Evolutionary conservation across 2,888 invertebrate genomes (phyloP).

Genomic region (Axea sp.): DNA sequence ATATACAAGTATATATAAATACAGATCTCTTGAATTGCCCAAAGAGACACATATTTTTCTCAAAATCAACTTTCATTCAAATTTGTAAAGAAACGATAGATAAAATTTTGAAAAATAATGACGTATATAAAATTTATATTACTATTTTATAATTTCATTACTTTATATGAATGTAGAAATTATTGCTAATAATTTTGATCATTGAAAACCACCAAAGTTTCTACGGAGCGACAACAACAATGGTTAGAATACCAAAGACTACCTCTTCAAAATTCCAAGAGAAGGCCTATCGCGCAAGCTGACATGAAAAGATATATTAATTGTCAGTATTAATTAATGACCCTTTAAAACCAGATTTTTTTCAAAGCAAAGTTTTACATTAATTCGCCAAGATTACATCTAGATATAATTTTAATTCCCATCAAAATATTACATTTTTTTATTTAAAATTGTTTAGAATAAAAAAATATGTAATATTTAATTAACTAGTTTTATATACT

Average conservation of each 20-base stretch:
- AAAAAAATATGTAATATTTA: too few species aligned
- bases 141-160: too few species aligned
- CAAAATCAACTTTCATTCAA: constrained; percentile 46
- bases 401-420: too few species aligned
- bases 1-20: constrained; percentile 20
- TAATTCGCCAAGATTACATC: too few species aligned
- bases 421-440: too few species aligned
- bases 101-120: constrained; percentile 64
- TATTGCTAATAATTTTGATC: constrained; percentile 8
- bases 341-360: not conserved
- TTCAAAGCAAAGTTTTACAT: too few species aligned
- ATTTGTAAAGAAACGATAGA: constrained; percentile 69
- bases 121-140: not conserved
- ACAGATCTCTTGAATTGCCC: not conserved
- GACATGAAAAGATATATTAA: constrained; percentile 77
- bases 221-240: constrained; percentile 77
- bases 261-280: constrained; percentile 78
- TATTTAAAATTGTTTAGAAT: too few species aligned
- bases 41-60: constrained; percentile 56
- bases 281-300: constrained; percentile 79
- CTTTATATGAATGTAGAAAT: too few species aligned
- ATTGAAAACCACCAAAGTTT: constrained; percentile 75
- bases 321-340: constrained; percentile 71
- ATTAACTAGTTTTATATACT: too few species aligned
- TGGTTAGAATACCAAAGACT: constrained; percentile 75